Base-by-base conservation (phyloP, 1,140 invertebrate species). In the Octopus bimaculoides region DNA sequence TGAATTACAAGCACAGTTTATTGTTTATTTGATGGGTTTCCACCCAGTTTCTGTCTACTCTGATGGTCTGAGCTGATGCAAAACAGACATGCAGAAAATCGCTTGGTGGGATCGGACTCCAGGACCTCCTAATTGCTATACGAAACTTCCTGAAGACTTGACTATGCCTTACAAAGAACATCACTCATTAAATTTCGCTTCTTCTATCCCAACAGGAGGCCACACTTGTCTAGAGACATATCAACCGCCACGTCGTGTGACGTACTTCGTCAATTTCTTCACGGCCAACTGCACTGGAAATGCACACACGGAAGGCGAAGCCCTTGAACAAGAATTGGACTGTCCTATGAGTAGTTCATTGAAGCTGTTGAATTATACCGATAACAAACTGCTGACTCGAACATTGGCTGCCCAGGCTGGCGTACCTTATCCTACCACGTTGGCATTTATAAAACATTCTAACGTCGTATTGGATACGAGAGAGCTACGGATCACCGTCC, bases 181-280 rank as follows among this genome's bases (percentile, higher is more conserved):
- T 12, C 10, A 14, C 61, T 12, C 61, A 66, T n/a, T 14, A 1
- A 1, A 1, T 14, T 75, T 26, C 4, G 74, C 74, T 1, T 14
- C 1, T 75, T 26, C 14, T 26, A 12, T n/a, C 69, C 14, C 80
- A n/a, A 52, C 17, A 6, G 77, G 56, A 5, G 80, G 82, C 6
- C 12, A 75, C 5, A 80, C 81, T 6, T 82, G 54, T 55, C 54
- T 84, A 73, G 83, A 84, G 66, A 75, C 55, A 26, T 84, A 71
- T 73, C n/a, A 79, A 4, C 79, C 81, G 14, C 83, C 81, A 12
- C 74, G 83, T 54, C 75, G 69, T 5, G 77, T 78, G 8, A 81
- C 83, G 9, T 84, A 84, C 66, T 75, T 82, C 52, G 69, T 84
- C 71, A 82, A 82, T 77, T 79, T 76, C 77, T 80, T 82, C 56